Evolutionary conservation across 2,888 invertebrate species (phyloP), one percentile per base, ranked within the genome.

Genomic region (Ommatoiulus sabulosus): DNA sequence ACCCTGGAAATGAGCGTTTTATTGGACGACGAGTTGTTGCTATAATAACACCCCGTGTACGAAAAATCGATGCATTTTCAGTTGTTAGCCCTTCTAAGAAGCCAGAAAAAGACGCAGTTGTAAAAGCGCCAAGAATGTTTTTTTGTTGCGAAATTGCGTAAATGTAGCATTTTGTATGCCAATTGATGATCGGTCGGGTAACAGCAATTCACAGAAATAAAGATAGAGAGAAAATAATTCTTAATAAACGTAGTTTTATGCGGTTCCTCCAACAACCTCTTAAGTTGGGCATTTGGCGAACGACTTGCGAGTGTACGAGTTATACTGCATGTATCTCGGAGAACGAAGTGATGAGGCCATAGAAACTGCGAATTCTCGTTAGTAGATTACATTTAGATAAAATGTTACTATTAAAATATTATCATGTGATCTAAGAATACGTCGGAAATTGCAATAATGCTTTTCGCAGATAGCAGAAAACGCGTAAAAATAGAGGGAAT

Each of bases 1-100:
- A 63, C 63, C 63, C 63, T 63, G 63, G 63, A 63, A 63, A 63
- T 63, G 63, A 63, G 63, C 63, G 63, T 63, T 63, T 63, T 63
- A 63, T 63, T 63, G 63, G 4, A 63, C 63, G 63, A 63, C 63
- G 63, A 63, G 63, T 63, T 63, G 63, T 63, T 63, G 63, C 63
- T 20, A 15, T 63, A 63, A 63, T 63, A 63, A 63, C 63, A 57
- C 63, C 63, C 15, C 63, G 63, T 63, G 63, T 8, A 63, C n/a
- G 63, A 63, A 63, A 63, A 63, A 63, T 63, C 63, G 63, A 63
- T 63, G 63, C n/a, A 63, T 63, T 63, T 63, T 20, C 20, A 20
- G 63, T 63, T n/a, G 63, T 63, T 63, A 63, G 63, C n/a, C 5
- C 63, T 63, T 63, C 15, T 20, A n/a, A 63, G 63, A 63, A 63